These are phyloP conservation scores for Periplaneta americana DNA, from an alignment of 1,140 invertebrate genomes.

Conservation along the genomic window DNA sequence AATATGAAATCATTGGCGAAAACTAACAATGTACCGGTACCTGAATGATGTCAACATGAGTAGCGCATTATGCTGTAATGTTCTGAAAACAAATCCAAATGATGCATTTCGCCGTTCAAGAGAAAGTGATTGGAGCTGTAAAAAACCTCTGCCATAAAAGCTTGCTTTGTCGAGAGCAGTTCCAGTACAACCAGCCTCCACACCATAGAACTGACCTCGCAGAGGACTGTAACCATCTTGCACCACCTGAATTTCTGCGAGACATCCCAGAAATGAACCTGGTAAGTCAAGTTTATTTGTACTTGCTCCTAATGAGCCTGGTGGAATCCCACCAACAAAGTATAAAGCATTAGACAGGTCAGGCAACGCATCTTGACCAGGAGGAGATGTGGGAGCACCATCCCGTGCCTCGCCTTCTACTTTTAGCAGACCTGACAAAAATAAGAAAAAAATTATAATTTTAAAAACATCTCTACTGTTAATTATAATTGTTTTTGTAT, in stretches of 20 bases:
- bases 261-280: slow-evolving; percentile 71
- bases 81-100: slow-evolving; percentile 74
- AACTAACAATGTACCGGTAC: too few relatives aligned
- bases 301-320: slow-evolving; percentile 27
- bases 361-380: slow-evolving; percentile 50
- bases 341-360: slow-evolving; percentile 56
- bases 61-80: slow-evolving; percentile 60
- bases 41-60: slow-evolving; percentile 64
- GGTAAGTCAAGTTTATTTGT: slow-evolving; percentile 28
- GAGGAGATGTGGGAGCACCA: slow-evolving; percentile 53
- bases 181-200: slow-evolving; percentile 67
- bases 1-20: too few relatives aligned
- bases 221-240: slow-evolving; percentile 48
- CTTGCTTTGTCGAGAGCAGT: slow-evolving; percentile 57
- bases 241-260: slow-evolving; percentile 64
- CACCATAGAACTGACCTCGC: slow-evolving; percentile 61
- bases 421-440: slow-evolving; percentile 44
- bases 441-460: neutral
- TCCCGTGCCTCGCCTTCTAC: slow-evolving; percentile 66
- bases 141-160: slow-evolving; percentile 72
- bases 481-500: neutral
- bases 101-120: slow-evolving; percentile 56
- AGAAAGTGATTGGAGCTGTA: slow-evolving; percentile 62
- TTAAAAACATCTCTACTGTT: neutral
- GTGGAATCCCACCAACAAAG: slow-evolving; percentile 77